A percentile compares a stretch with the other conserved stretches of the same genome.
phyloP scores from a whole-genome alignment of 2,797 vertebrate species.

The Heliangelus exortis region DNA sequence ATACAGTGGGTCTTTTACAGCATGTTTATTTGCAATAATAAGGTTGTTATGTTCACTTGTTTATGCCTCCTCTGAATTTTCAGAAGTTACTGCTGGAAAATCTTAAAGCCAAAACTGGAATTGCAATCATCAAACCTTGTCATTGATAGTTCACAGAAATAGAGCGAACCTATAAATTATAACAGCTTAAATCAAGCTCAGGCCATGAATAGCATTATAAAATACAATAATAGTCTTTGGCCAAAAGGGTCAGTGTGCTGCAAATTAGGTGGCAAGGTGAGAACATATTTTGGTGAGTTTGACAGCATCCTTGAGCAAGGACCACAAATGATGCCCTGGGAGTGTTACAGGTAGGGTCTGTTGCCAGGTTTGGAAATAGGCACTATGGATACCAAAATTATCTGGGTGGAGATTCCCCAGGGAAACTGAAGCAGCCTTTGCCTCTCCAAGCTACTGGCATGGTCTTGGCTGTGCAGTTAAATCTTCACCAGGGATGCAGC shows the following conservation, averaged over 20 bases:
- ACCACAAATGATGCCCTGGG: background rate
- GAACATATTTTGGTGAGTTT: background rate
- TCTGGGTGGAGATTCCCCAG: background rate
- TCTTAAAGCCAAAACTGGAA: background rate
- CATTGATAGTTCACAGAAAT: background rate
- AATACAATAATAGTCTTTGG: background rate
- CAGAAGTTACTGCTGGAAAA: constrained; percentile 10
- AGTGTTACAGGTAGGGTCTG: accelerated
- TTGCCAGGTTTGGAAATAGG: background rate
- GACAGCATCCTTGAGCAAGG: background rate
- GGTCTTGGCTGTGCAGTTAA: background rate
- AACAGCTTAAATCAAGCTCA: background rate
- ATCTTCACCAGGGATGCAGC: background rate
- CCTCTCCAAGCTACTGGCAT: background rate
- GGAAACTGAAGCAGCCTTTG: background rate
- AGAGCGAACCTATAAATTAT: background rate
- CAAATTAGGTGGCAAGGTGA: background rate
- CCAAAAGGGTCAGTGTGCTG: background rate
- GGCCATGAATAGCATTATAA: background rate
- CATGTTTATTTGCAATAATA: background rate
- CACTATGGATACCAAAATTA: background rate
- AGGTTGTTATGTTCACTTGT: background rate
- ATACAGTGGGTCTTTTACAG: background rate
- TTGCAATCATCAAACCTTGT: background rate
- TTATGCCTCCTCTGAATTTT: constrained; percentile 28